A percentile compares a stretch with the other conserved stretches of the same genome.
Conservation (phyloP, 2,797 vertebrate species). For the Gymnothorax javanicus region DNA sequence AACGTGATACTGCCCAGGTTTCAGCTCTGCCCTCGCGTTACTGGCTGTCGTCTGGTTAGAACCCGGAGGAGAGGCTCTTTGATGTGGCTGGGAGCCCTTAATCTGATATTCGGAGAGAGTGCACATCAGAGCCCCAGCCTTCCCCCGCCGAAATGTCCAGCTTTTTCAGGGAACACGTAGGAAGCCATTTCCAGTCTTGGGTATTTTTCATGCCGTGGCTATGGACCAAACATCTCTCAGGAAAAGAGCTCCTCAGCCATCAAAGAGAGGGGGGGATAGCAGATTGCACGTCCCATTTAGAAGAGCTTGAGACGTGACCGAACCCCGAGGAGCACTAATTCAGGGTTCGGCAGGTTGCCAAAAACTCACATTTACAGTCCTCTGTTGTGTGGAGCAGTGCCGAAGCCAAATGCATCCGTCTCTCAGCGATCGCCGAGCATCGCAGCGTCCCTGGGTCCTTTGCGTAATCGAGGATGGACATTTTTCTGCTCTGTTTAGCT, state of each 20-base stretch:
- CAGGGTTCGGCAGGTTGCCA: conserved; percentile 16
- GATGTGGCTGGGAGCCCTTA: conserved; percentile 41
- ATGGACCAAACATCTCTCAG: conserved; percentile 44
- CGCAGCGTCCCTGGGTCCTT: not conserved
- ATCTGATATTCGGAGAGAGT: conserved; percentile 43
- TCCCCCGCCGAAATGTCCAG: not conserved
- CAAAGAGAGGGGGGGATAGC: conserved; percentile 43
- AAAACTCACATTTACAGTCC: conserved; percentile 11
- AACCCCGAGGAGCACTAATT: conserved; percentile 34
- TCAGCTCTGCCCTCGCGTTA: conserved; percentile 52
- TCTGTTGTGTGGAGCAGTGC: not conserved
- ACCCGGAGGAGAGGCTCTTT: conserved; percentile 34
- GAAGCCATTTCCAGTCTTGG: conserved; percentile 45
- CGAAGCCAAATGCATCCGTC: not conserved
- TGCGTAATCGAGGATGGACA: not conserved
- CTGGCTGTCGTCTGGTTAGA: conserved; percentile 21
- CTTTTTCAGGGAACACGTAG: conserved; percentile 31
- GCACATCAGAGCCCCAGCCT: conserved; percentile 10
- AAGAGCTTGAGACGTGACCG: conserved; percentile 48
- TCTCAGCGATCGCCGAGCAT: not conserved
- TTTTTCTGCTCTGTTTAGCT: not conserved
- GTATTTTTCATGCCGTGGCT: conserved; percentile 45
- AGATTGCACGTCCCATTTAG: conserved; percentile 52
- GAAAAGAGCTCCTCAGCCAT: conserved; percentile 45
- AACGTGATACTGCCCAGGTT: conserved; percentile 68